These are phyloP conservation scores for Pseudobourletiella spinata DNA, from an alignment of 1,140 invertebrate species.

Conservation along the genomic window DNA sequence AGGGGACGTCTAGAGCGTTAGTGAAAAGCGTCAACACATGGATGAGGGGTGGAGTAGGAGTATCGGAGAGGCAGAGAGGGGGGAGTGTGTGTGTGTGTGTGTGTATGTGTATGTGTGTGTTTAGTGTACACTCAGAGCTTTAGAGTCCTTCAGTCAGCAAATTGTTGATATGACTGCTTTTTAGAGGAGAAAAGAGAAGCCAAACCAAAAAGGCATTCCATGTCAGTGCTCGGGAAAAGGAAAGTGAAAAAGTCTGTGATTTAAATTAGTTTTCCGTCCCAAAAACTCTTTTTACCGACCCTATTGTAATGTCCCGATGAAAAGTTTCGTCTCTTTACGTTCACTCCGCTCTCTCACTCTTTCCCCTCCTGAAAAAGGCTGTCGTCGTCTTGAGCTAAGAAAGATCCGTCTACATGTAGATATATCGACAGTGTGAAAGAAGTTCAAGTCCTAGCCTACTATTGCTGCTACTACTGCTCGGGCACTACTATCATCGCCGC, in stretches of 20 bases:
- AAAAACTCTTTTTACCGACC: slow-evolving; percentile 15
- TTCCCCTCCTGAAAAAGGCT: neutral
- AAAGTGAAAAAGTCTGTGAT: slow-evolving; percentile 18
- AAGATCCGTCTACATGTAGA: neutral
- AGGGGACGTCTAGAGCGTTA: no score
- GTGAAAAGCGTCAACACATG: no score
- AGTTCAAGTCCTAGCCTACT: no score
- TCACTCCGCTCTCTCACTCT: neutral
- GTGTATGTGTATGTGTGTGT: no score
- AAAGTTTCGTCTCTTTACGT: neutral
- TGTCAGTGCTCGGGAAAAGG: slow-evolving; percentile 10
- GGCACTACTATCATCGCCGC: no score
- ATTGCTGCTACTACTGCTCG: no score
- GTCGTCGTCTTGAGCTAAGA: neutral
- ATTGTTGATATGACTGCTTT: slow-evolving; percentile 8
- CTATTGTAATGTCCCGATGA: slow-evolving; percentile 7
- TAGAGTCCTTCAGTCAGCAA: slow-evolving; percentile 1
- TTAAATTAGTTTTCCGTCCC: slow-evolving; percentile 14
- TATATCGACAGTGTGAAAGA: neutral
- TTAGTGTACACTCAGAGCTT: neutral
- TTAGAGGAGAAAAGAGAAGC: neutral
- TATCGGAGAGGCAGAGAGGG: no score
- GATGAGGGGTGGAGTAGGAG: no score
- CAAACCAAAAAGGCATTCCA: slow-evolving; percentile 2
- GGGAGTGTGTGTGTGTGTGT: no score